Base-by-base conservation (phyloP, 1,140 invertebrate species). In the Cheumatopsyche charites region DNA sequence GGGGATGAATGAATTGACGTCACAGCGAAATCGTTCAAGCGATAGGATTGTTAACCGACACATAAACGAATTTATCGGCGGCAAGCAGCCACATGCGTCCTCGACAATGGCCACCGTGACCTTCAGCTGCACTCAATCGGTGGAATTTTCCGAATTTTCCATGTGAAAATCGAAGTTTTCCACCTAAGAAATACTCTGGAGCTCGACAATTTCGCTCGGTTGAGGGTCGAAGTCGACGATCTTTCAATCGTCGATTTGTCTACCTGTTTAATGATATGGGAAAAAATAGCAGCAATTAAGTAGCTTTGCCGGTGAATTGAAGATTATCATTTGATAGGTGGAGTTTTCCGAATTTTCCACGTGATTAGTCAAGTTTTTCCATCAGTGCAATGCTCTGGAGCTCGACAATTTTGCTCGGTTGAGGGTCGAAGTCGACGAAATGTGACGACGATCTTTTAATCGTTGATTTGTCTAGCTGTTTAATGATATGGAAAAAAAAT, bases 1-100 rank as follows among this genome's bases (percentile, higher is more conserved):
- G 3, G 29, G 29, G 73, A 65, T 75, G 73, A 75, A 75, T 75
- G 70, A 47, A 72, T 72, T 75, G 73, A 75, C 73, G 73, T 75
- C 73, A 75, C 13, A 41, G 15, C 15, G 67, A 42, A 45, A 26
- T 58, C 67, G 49, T 17, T 62, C 58, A 52, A 65, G 73, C 71
- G 65, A 67, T 43, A 55, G 45, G 58, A 74, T 75, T 75, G 71
- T 67, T 55, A 72, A 72, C 70, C 70, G 73, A 70, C 62, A 67
- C 67, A 63, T 75, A 67, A 72, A 61, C 67, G 41, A 72, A 75
- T 75, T 75, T 75, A 75, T 75, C 73, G 67, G 70, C 62, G 26
- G 36, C 23, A 49, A 29, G 17, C 73, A 75, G 73, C 47, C 55
- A 67, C 45, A 72, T 65, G 49, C 29, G 49, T 19, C 62, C 62